phyloP scores from a whole-genome alignment of 2,113 vertebrate species.

The Scomber japonicus region DNA sequence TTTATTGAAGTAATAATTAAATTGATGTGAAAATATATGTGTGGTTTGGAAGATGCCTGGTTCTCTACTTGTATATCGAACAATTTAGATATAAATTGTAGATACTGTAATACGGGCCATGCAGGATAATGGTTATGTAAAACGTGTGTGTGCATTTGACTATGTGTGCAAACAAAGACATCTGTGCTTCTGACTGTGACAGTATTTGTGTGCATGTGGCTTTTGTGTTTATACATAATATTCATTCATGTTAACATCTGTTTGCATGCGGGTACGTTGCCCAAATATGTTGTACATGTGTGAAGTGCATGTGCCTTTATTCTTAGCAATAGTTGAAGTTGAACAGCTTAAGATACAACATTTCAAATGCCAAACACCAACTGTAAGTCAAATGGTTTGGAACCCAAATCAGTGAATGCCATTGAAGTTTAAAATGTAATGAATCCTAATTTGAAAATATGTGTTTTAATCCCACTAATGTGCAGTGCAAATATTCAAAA shows the following conservation, averaged over 20 bases:
- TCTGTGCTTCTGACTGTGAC: conserved; percentile 12
- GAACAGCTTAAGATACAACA: conserved; percentile 21
- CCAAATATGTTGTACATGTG: conserved; percentile 28
- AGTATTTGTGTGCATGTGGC: conserved; percentile 15
- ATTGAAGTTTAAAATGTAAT: background rate
- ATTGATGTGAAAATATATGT: conserved; percentile 28
- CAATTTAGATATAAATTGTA: conserved; percentile 16
- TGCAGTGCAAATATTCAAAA: no score
- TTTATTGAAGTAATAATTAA: conserved; percentile 43
- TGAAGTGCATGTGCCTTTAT: conserved; percentile 14
- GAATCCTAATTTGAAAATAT: no score
- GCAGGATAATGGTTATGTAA: conserved; percentile 22
- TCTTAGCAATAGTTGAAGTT: background rate
- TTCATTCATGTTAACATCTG: conserved; percentile 27
- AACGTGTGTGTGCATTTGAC: background rate
- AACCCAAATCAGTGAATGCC: background rate
- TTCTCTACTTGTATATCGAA: conserved; percentile 20
- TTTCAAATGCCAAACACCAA: background rate
- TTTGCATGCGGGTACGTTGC: background rate
- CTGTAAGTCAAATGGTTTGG: background rate
- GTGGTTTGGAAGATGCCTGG: conserved; percentile 1
- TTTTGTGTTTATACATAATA: conserved; percentile 30
- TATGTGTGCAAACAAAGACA: conserved; percentile 27
- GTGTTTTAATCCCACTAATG: no score
- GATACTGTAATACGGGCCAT: conserved; percentile 5